phyloP scores from a whole-genome alignment of 2,888 invertebrate genomes.

The Pyrrhosoma nymphula region DNA sequence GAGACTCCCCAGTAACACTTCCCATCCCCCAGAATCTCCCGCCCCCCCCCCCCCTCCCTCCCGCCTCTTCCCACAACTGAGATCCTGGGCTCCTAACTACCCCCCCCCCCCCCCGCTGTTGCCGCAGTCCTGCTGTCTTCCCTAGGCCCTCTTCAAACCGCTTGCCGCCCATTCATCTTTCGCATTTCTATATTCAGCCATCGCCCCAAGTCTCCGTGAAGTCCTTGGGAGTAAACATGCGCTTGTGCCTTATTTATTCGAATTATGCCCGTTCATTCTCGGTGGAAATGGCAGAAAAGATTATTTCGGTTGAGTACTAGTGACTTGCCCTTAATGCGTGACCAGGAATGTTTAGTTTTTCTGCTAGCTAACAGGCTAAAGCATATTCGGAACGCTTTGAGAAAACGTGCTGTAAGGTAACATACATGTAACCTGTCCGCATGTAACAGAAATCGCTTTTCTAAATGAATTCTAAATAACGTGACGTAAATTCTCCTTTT shows the following conservation, averaged over 20 bases:
- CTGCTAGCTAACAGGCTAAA: no score
- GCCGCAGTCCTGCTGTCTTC: not conserved
- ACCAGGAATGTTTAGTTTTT: no score
- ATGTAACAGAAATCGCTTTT: no score
- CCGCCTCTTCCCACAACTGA: not conserved
- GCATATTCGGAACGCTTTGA: no score
- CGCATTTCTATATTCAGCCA: not conserved
- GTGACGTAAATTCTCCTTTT: no score
- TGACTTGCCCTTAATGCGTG: no score
- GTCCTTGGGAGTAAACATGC: not conserved
- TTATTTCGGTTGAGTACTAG: no score
- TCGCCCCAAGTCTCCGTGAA: not conserved
- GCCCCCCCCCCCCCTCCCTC: not conserved
- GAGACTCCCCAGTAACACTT: not conserved
- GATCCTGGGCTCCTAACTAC: not conserved
- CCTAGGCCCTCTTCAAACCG: not conserved
- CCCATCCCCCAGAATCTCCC: not conserved
- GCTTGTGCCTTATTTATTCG: not conserved
- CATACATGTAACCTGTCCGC: no score
- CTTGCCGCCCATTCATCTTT: not conserved
- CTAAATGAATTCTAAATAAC: no score
- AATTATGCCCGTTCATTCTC: no score
- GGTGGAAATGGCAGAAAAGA: no score
- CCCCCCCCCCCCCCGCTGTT: not conserved
- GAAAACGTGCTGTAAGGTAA: no score